These are phyloP conservation scores for Eunapius fragilis DNA, from an alignment of 37 sponge, comb jelly and placozoan species.

Conservation along the genomic window DNA sequence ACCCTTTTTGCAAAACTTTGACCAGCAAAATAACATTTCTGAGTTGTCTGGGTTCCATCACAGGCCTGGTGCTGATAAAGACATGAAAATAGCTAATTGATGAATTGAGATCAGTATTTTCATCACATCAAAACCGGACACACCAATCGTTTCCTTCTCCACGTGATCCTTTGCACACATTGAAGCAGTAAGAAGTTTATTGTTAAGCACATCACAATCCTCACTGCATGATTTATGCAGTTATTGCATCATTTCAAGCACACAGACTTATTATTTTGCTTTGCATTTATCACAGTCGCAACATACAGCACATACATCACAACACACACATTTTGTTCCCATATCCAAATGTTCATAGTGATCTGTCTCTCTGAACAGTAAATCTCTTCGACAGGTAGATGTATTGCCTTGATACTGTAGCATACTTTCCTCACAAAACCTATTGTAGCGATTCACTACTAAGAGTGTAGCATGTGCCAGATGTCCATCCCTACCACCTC, in stretches of 20 bases:
- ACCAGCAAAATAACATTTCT: too few relatives aligned
- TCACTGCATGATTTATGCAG: slow-evolving; percentile 23
- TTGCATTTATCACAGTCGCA: neutral
- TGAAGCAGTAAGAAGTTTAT: neutral
- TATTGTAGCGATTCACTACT: neutral
- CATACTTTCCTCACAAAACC: slow-evolving; percentile 15
- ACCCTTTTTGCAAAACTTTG: too few relatives aligned
- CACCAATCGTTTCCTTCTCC: slow-evolving; percentile 22
- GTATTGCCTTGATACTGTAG: slow-evolving; percentile 6
- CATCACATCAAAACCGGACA: slow-evolving; percentile 1
- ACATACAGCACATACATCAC: slow-evolving; percentile 14
- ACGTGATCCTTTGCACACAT: neutral
- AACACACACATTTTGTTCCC: slow-evolving; percentile 17
- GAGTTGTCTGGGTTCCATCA: slow-evolving; percentile 13
- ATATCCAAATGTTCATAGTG: slow-evolving; percentile 7
- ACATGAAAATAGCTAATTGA: slow-evolving; percentile 26
- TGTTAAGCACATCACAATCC: slow-evolving; percentile 28
- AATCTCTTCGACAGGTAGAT: slow-evolving; percentile 14
- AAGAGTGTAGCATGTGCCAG: slow-evolving; percentile 8
- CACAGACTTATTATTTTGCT: slow-evolving; percentile 8
- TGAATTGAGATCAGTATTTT: slow-evolving; percentile 8
- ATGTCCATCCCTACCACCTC: slow-evolving; percentile 25
- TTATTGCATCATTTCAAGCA: neutral
- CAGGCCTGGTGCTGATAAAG: slow-evolving; percentile 1
- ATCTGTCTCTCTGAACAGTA: slow-evolving; percentile 13